Percentiles rank a stretch among this genome's conserved stretches.
phyloP scores from a whole-genome alignment of 2,113 vertebrate genomes.

The Rhinolophus ferrumequinum region DNA sequence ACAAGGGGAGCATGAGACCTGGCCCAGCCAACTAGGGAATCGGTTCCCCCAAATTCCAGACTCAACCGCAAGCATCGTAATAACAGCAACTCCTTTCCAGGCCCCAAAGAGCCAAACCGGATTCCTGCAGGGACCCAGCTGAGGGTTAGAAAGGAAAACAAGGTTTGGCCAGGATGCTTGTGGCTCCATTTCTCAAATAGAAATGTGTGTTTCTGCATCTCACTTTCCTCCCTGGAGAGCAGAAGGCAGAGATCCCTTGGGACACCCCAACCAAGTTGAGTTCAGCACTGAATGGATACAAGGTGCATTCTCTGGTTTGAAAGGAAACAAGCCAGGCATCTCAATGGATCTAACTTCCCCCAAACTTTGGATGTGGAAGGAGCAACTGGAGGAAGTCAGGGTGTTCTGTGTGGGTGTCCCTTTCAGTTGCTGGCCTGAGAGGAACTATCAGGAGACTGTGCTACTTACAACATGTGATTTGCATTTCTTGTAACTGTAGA shows the following conservation, averaged over 20 bases:
- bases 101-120: not conserved
- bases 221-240: constrained; percentile 1
- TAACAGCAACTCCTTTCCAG: not conserved
- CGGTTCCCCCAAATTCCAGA: not conserved
- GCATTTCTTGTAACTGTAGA: not conserved
- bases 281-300: not conserved
- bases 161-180: not conserved
- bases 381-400: not conserved
- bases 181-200: not conserved
- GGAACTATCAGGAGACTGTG: not conserved
- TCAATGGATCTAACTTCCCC: not conserved
- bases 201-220: not conserved
- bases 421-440: not conserved
- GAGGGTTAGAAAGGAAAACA: not conserved
- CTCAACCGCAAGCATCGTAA: not conserved
- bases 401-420: not conserved
- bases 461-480: not conserved
- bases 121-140: too few relatives aligned
- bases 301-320: not conserved
- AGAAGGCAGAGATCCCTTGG: not conserved
- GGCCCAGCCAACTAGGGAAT: not conserved
- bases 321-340: not conserved
- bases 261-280: not conserved
- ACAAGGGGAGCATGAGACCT: not conserved
- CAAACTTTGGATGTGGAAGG: not conserved